Evolutionary conservation across 2,888 invertebrate species (phyloP).

Genomic region (Artemia sinica): DNA sequence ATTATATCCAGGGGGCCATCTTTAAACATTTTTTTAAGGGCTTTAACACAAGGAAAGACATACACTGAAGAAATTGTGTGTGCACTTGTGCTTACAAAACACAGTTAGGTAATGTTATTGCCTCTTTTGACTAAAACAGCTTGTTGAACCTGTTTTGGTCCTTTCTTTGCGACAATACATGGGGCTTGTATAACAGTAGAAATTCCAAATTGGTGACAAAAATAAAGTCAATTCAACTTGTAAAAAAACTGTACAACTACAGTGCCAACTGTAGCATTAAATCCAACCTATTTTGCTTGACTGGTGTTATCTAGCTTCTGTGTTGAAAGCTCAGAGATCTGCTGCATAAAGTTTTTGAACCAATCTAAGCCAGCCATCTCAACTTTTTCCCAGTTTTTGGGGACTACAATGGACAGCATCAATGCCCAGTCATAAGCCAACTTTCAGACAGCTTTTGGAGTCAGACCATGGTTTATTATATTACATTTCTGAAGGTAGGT

Average conservation of each 20-base stretch:
- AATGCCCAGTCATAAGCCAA: constrained; percentile 15
- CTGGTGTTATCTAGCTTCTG: no score
- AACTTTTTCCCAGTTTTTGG: constrained; percentile 15
- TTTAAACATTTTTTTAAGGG: constrained; percentile 3
- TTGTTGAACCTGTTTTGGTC: neutral
- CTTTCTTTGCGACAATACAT: neutral
- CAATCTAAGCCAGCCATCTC: constrained; percentile 17
- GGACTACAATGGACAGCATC: neutral
- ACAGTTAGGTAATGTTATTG: neutral
- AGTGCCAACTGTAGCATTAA: neutral
- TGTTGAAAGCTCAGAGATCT: neutral
- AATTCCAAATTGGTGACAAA: neutral
- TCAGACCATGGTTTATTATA: constrained; percentile 15
- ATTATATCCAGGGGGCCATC: constrained; percentile 16
- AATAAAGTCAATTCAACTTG: constrained; percentile 15
- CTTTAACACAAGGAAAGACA: neutral
- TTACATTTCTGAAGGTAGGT: constrained; percentile 17
- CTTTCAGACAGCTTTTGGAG: neutral
- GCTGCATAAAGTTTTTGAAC: constrained; percentile 17
- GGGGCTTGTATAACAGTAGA: constrained; percentile 6
- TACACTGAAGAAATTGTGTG: neutral
- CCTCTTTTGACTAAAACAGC: neutral
- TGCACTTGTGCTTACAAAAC: neutral
- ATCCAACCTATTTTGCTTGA: no score
- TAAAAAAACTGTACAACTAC: constrained; percentile 9